phyloP scores from a whole-genome alignment of 1,140 invertebrate genomes.

The Diuraphis noxia region DNA sequence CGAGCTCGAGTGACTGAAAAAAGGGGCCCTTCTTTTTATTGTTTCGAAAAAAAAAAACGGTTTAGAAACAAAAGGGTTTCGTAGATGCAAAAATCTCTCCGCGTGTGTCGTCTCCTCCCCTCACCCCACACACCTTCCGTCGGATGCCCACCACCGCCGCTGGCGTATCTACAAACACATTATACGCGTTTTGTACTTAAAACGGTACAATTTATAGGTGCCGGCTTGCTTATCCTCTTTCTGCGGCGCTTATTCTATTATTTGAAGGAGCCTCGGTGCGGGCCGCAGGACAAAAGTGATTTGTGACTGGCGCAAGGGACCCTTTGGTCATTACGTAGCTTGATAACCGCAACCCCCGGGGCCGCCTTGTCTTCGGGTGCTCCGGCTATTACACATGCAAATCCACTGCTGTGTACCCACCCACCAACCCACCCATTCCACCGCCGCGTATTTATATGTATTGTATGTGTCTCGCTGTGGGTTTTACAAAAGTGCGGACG shows the following conservation, averaged over 20 bases:
- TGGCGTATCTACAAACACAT: slow-evolving; percentile 1
- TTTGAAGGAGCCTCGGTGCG: slow-evolving; percentile 35
- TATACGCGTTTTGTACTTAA: slow-evolving; percentile 53
- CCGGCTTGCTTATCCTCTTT: slow-evolving; percentile 42
- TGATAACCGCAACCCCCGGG: slow-evolving; percentile 49
- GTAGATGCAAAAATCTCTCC: slow-evolving; percentile 49
- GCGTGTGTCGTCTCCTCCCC: background rate
- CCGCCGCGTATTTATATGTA: slow-evolving; percentile 24
- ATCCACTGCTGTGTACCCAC: background rate
- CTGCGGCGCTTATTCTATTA: slow-evolving; percentile 51
- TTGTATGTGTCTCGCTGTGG: slow-evolving; percentile 41
- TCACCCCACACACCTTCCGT: background rate
- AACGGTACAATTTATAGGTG: slow-evolving; percentile 53
- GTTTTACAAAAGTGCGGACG: slow-evolving; percentile 53
- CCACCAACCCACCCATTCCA: background rate
- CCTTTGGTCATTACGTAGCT: slow-evolving; percentile 49
- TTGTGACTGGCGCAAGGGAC: slow-evolving; percentile 51
- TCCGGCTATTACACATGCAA: slow-evolving; percentile 51
- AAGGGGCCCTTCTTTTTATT: slow-evolving; percentile 45
- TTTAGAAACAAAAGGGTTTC: slow-evolving; percentile 51
- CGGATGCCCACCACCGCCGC: background rate
- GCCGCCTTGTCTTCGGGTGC: slow-evolving; percentile 43
- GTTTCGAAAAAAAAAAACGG: slow-evolving; percentile 47
- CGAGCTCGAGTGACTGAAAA: background rate
- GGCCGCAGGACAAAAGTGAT: slow-evolving; percentile 52